These are phyloP conservation scores for Sitophilus oryzae DNA, from an alignment of 1,140 invertebrate species.

Conservation along the genomic window DNA sequence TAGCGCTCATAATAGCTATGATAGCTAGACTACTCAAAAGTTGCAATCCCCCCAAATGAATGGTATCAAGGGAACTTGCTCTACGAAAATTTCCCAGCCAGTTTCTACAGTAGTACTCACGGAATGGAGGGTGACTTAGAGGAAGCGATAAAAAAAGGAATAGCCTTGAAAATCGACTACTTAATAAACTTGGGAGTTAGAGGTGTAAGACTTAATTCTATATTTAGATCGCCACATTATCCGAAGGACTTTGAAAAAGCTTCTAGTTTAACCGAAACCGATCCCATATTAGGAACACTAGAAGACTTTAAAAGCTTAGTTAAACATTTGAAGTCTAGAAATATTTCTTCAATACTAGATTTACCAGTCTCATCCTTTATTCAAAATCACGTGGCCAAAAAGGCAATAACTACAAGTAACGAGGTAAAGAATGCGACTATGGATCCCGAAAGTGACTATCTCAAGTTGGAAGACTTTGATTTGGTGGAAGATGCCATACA, in stretches of 20 bases:
- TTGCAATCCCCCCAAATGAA: constrained; percentile 58
- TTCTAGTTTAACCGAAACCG: constrained; percentile 56
- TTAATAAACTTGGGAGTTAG: constrained; percentile 59
- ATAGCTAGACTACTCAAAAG: constrained; percentile 63
- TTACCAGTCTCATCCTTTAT: constrained; percentile 61
- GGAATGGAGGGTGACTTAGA: constrained; percentile 71
- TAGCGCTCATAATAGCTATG: constrained; percentile 63
- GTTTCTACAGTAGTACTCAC: constrained; percentile 70
- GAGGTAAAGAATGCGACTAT: constrained; percentile 17
- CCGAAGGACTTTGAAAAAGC: constrained; percentile 63
- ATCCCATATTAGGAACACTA: constrained; percentile 56
- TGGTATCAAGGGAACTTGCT: constrained; percentile 79
- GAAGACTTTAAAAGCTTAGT: constrained; percentile 54
- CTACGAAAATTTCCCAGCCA: constrained; percentile 78
- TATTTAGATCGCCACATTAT: constrained; percentile 64
- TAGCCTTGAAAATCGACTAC: constrained; percentile 61
- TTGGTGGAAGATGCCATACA: constrained; percentile 51
- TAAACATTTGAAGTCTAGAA: constrained; percentile 52
- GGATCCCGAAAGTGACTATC: constrained; percentile 25
- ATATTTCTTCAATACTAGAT: constrained; percentile 70
- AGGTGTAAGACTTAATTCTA: constrained; percentile 66
- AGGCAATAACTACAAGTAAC: background rate
- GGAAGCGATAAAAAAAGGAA: no score
- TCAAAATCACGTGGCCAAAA: constrained; percentile 37
- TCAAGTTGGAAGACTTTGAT: constrained; percentile 28